These are phyloP conservation scores for Hydrotaea cyrtoneurina DNA, from an alignment of 2,888 invertebrate species.

Conservation along the genomic window DNA sequence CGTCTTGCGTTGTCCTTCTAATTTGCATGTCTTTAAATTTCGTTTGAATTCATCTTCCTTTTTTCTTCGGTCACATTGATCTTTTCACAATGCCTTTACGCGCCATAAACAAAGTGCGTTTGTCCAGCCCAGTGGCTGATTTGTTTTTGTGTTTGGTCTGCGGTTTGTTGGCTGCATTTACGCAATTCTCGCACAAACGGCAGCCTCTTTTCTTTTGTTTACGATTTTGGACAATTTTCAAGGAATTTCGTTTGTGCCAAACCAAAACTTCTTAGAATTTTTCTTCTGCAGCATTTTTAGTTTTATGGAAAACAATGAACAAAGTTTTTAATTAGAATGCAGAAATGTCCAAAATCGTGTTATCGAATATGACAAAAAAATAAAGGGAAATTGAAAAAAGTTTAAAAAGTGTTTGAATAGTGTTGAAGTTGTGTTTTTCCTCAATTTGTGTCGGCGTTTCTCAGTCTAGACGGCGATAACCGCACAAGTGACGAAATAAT, in stretches of 20 bases:
- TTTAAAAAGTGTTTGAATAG: too few relatives aligned
- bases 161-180: not conserved
- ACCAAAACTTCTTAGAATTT: constrained; percentile 65
- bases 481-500: too few relatives aligned
- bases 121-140: constrained; percentile 33
- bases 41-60: constrained; percentile 61
- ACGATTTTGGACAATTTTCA: constrained; percentile 52
- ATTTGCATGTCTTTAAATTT: constrained; percentile 67
- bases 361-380: not conserved
- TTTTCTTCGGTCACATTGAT: constrained; percentile 55
- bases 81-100: constrained; percentile 62
- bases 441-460: too few relatives aligned
- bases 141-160: constrained; percentile 20
- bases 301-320: constrained; percentile 13
- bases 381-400: too few relatives aligned
- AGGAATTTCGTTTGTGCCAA: constrained; percentile 57
- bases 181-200: constrained; percentile 33
- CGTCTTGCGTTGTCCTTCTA: constrained; percentile 56
- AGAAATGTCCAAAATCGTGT: constrained; percentile 23
- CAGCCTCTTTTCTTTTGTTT: constrained; percentile 48
- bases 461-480: too few relatives aligned
- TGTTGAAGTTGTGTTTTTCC: too few relatives aligned
- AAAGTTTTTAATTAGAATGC: constrained; percentile 26
- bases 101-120: constrained; percentile 62
- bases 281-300: constrained; percentile 19